Base-by-base conservation (phyloP, 2,888 invertebrate genomes). In the Cryptocephalus moraei region DNA sequence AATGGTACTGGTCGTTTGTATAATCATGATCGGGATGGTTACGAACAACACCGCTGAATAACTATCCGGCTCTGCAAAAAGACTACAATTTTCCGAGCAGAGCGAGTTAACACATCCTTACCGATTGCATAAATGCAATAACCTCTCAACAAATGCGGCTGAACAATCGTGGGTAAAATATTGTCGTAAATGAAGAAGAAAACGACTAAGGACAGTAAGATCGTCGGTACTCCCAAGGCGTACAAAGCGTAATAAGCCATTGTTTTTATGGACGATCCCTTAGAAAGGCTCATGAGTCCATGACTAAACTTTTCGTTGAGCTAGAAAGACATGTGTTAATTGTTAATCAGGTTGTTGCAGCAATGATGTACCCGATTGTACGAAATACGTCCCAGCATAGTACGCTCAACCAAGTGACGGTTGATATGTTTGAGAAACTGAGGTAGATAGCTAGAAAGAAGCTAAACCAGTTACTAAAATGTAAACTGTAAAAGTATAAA, bases 161-260 rank as follows among this genome's bases (percentile, higher is more conserved):
- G 75, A 10, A 81, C 66, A 48, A 67, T 56, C 8, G 64, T 59
- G 1, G 69, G 70, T n/a, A 77, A 50, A n/a, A 73, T 43, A 10
- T 68, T 69, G 32, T 73, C 76, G 40, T 67, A 65, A 56, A 82
- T 82, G 46, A 80, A 66, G 2, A 77, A 60, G 44, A 77, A 73
- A 46, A 6, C 22, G 22, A 79, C 78, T 8, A 75, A 62, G 8
- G 70, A 54, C 0, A 81, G 80, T 38, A 85, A 63, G 1, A 75
- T 33, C 3, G 78, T 61, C 0, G 86, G 77, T 9, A 80, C 58
- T 4, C 81, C 79, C 86, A 86, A 88, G 1, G 85, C 84, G 63
- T 85, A 86, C 1, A 80, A 40, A 1, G 81, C 82, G 64, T 86
- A 88, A 61, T 74, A 71, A 2, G 80, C 46, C 62, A 86, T 84